phyloP scores from a whole-genome alignment of 2,797 vertebrate species.

The Intellagama lesueurii region DNA sequence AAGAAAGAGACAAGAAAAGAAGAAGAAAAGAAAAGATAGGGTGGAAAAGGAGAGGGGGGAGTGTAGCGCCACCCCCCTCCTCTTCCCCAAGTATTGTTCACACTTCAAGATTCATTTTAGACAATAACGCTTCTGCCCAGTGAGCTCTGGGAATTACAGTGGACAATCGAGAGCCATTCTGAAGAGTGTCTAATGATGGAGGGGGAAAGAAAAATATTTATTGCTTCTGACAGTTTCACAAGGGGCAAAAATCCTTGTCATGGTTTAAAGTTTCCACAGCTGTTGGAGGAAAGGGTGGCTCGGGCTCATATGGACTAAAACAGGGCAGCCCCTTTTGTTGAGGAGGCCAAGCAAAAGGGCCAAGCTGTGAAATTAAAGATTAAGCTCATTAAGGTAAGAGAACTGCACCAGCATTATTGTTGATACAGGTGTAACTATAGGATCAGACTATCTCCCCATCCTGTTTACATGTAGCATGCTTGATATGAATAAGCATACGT shows the following conservation, averaged over 20 bases:
- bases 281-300: constrained; percentile 78
- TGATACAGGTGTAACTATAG: constrained; percentile 79
- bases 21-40: neutral
- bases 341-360: constrained; percentile 83
- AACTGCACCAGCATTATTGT: constrained; percentile 82
- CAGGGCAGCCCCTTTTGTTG: constrained; percentile 83
- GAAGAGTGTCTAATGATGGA: constrained; percentile 89
- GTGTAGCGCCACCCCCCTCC: constrained; percentile 73
- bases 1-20: neutral
- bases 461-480: constrained; percentile 61
- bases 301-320: constrained; percentile 77
- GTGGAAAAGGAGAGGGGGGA: constrained; percentile 49
- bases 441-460: constrained; percentile 50
- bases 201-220: constrained; percentile 89
- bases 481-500: constrained; percentile 21
- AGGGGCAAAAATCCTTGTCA: constrained; percentile 84
- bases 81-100: constrained; percentile 81
- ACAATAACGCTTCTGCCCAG: constrained; percentile 84
- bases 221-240: constrained; percentile 90
- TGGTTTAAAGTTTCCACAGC: constrained; percentile 85
- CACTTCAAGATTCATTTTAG: constrained; percentile 89
- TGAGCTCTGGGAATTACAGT: constrained; percentile 89
- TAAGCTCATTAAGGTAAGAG: constrained; percentile 91
- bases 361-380: constrained; percentile 89
- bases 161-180: constrained; percentile 87